Conservation (phyloP, 2,797 vertebrate genomes). For the Knipowitschia caucasica region DNA sequence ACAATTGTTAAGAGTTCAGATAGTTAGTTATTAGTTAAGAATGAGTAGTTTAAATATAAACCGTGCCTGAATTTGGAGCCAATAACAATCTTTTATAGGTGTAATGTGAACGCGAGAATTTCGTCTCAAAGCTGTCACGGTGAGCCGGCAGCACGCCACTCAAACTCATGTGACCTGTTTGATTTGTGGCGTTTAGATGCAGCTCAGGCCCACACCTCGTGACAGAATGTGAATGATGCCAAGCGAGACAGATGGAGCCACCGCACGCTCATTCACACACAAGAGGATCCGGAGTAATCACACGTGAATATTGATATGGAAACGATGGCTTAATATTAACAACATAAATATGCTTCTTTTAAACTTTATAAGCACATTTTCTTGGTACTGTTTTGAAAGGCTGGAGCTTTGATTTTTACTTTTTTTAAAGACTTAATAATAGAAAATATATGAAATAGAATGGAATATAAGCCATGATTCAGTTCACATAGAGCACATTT, state of each 20-base stretch:
- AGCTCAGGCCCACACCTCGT: constrained; percentile 16
- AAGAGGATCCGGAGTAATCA: not conserved
- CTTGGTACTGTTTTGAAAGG: not conserved
- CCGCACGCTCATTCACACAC: constrained; percentile 14
- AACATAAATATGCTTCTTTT: not conserved
- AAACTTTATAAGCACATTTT: not conserved
- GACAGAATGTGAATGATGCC: constrained; percentile 49
- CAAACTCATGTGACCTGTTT: constrained; percentile 12
- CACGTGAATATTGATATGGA: not conserved
- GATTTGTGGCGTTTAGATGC: constrained; percentile 43
- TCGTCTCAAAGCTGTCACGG: constrained; percentile 17
- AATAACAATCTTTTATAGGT: too few relatives aligned
- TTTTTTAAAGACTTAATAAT: too few relatives aligned
- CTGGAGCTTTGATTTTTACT: not conserved
- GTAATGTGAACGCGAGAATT: too few relatives aligned
- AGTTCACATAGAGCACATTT: not conserved
- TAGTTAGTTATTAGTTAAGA: too few relatives aligned
- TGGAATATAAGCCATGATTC: not conserved
- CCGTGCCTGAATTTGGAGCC: too few relatives aligned
- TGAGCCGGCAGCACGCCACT: constrained; percentile 32
- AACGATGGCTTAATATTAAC: not conserved
- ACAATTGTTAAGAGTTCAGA: too few relatives aligned
- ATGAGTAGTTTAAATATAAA: too few relatives aligned
- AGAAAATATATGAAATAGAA: too few relatives aligned
- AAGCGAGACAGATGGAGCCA: constrained; percentile 26